Base-by-base conservation (phyloP, 2,888 invertebrate species). In the Dynastes tityus region DNA sequence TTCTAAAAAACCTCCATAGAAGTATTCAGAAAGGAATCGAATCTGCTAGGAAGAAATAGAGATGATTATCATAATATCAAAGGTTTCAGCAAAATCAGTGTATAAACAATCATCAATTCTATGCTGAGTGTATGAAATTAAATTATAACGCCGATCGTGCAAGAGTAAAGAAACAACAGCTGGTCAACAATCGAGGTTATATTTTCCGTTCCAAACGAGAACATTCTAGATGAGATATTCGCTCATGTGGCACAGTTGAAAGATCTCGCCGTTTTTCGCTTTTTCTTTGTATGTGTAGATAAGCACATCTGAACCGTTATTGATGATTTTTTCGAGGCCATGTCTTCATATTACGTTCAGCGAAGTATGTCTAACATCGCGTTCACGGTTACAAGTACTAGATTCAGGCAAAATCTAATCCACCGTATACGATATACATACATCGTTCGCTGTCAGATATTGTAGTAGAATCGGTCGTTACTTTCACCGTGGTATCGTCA, bases 401-500 rank as follows among this genome's bases (percentile, higher is more conserved):
- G 68, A 77, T 77, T 58, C 70, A 65, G 77, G 58, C 32, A n/a
- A 63, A 63, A 63, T 27, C 45, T 45, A 45, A 45, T 45, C 8
- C 45, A 8, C 8, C 0, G 45, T 45, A 37, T 6, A 37, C 22
- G 37, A 37, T 6, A 37, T 37, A 5, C 4, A 37, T 37, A 45
- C 11, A 45, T 45, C 45, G 45, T 45, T 45, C 37, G 6, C 37
- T 3, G 37, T 45, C 0, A 45, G 45, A 45, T 45, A 45, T 45
- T 45, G 45, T 45, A 45, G 45, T 45, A 45, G 45, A 45, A 2
- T 45, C 45, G 11, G 51, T 40, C 29, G 65, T 73, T 74, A 78
- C 78, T 78, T 78, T 78, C 78, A 78, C 78, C 71, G 51, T 13
- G 5, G 53, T 32, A 32, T 63, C 29, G 29, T 29, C 63, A 8